phyloP scores from a whole-genome alignment of 1,140 invertebrate species.

The Drosophila melanogaster region Release_6_plus_ISO1_MT NT_037436.4:1395001-1395500 shows the following conservation, averaged over 20 bases:
- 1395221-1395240: conserved; percentile 13
- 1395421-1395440: background rate
- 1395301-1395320: conserved; percentile 5
- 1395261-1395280: conserved; percentile 50
- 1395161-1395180: conserved; percentile 27
- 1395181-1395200: conserved; percentile 53
- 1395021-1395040: conserved; percentile 66
- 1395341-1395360: background rate
- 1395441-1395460: conserved; percentile 3
- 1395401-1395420: background rate
- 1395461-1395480: conserved; percentile 11
- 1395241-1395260: conserved; percentile 19
- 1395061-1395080: conserved; percentile 15
- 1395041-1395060: conserved; percentile 54
- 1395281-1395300: background rate
- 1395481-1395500: conserved; percentile 26
- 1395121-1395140: conserved; percentile 37
- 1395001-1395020: conserved; percentile 77
- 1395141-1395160: conserved; percentile 33
- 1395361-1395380: conserved; percentile 7
- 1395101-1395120: conserved; percentile 76
- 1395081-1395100: conserved; percentile 71
- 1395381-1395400: background rate
- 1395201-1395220: conserved; percentile 26
- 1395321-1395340: conserved; percentile 15